Conservation (phyloP, 2,888 invertebrate species). For the Xylota segnis region DNA sequence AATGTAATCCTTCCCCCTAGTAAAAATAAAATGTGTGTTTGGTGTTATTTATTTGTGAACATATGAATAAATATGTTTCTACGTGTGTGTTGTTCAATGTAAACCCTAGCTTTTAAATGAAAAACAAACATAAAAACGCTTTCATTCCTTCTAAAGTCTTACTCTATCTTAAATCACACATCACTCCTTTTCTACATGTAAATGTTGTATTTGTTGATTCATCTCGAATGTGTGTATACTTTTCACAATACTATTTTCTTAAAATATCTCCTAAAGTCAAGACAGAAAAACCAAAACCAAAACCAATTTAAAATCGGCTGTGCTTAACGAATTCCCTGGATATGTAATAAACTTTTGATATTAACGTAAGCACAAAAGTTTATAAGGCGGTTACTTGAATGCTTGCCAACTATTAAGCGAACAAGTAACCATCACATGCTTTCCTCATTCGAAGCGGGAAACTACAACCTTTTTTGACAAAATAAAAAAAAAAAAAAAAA, state of each 20-base stretch:
- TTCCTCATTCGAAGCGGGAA: slow-evolving; percentile 40
- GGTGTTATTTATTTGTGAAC: slow-evolving; percentile 54
- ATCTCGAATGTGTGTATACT: slow-evolving; percentile 29
- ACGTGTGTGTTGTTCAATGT: slow-evolving; percentile 62
- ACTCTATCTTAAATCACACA: slow-evolving; percentile 39
- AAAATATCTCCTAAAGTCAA: slow-evolving; percentile 28
- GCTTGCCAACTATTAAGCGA: slow-evolving; percentile 37
- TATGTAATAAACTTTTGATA: slow-evolving; percentile 75
- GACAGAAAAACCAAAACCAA: slow-evolving; percentile 12
- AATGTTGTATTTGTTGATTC: slow-evolving; percentile 41
- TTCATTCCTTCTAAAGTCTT: slow-evolving; percentile 30
- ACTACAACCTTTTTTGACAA: slow-evolving; percentile 1
- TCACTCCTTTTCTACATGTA: slow-evolving; percentile 48
- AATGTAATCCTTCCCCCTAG: slow-evolving; percentile 48
- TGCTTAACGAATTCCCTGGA: slow-evolving; percentile 72
- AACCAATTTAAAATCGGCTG: slow-evolving; percentile 54
- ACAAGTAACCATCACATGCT: slow-evolving; percentile 28
- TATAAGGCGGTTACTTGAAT: slow-evolving; percentile 41
- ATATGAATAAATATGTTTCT: slow-evolving; percentile 58
- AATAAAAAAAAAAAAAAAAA: slow-evolving; percentile 70
- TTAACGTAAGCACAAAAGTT: slow-evolving; percentile 61
- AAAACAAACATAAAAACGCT: slow-evolving; percentile 21
- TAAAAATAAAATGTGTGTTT: slow-evolving; percentile 66
- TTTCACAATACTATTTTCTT: slow-evolving; percentile 3
- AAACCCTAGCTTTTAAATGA: slow-evolving; percentile 35